These are phyloP conservation scores for Acanthosepion esculentum DNA, from an alignment of 2,888 invertebrate species.

Conservation along the genomic window DNA sequence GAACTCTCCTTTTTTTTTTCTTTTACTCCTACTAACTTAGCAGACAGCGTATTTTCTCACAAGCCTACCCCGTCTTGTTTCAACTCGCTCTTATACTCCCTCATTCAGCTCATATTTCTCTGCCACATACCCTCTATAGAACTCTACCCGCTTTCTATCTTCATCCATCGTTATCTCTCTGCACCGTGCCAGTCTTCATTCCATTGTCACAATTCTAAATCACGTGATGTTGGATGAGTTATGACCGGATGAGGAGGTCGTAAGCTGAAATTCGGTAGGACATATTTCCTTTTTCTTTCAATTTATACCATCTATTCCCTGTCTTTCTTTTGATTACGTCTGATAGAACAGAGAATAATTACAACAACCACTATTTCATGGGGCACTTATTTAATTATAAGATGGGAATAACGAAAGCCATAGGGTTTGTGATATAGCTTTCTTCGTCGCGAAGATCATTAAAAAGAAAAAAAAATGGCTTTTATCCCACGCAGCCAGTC, in stretches of 20 bases:
- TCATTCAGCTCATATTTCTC: not conserved
- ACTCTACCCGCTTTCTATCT: not conserved
- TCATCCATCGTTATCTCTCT: not conserved
- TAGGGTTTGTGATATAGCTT: not conserved
- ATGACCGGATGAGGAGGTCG: not conserved
- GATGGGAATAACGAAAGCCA: too few relatives aligned
- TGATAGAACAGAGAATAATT: not conserved
- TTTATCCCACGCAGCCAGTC: not conserved
- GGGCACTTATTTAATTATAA: too few relatives aligned
- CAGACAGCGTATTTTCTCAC: too few relatives aligned
- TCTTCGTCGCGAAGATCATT: not conserved
- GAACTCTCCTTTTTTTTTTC: too few relatives aligned
- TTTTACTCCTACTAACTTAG: too few relatives aligned
- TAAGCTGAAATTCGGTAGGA: conserved; percentile 33
- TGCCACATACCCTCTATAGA: too few relatives aligned
- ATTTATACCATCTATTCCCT: not conserved
- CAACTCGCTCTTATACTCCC: not conserved
- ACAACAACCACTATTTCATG: not conserved
- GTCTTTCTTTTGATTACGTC: not conserved
- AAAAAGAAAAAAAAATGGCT: not conserved
- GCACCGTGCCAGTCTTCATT: not conserved
- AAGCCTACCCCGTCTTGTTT: too few relatives aligned
- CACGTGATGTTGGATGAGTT: conserved; percentile 18
- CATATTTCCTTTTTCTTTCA: not conserved
- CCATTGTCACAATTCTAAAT: not conserved